phyloP scores from a whole-genome alignment of 2,113 vertebrate genomes.

The Calonectris borealis region DNA sequence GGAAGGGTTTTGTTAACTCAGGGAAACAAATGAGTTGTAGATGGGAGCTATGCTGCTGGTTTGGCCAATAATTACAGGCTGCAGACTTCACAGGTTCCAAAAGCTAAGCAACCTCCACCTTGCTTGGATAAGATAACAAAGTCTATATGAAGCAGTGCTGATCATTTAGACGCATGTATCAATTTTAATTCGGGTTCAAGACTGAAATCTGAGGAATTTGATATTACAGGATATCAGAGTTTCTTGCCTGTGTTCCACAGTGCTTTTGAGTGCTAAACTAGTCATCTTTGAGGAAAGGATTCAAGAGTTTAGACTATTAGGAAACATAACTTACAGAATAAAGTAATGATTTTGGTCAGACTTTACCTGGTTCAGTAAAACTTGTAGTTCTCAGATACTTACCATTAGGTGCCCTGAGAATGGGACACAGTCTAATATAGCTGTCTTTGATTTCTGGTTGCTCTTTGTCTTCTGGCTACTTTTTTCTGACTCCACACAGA shows the following conservation, averaged over 20 bases:
- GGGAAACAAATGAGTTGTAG: background rate
- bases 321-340: background rate
- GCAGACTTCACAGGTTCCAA: background rate
- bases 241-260: background rate
- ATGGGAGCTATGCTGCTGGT: background rate
- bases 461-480: background rate
- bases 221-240: background rate
- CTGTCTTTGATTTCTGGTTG: background rate
- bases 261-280: background rate
- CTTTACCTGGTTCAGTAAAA: background rate
- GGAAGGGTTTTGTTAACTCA: background rate
- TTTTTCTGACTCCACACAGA: background rate
- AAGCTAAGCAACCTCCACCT: background rate
- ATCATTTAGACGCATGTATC: background rate
- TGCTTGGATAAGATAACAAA: background rate
- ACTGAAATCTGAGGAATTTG: background rate
- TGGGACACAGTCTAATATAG: background rate
- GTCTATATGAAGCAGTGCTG: background rate
- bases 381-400: background rate
- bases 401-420: background rate
- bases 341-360: background rate
- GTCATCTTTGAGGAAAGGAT: background rate
- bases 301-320: background rate
- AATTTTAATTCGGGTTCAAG: background rate
- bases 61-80: conserved; percentile 32